Percentiles rank a stretch among this genome's conserved stretches.
Evolutionary conservation across 2,113 vertebrate species (phyloP).

Genomic region (Otis tarda): DNA sequence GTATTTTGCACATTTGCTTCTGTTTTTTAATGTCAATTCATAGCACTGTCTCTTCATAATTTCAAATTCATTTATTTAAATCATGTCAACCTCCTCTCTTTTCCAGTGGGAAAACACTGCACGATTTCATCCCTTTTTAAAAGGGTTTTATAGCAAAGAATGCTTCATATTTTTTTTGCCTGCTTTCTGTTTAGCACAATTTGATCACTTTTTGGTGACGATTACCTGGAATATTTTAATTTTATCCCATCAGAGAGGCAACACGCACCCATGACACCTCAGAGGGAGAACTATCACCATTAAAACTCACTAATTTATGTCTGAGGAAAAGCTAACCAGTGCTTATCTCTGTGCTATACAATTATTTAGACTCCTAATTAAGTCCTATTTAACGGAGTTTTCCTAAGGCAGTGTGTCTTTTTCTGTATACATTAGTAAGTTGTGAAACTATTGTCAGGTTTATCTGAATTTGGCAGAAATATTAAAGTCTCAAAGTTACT

Average conservation of each 20-base stretch:
- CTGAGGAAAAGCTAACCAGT: slow-evolving; percentile 13
- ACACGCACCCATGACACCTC: background rate
- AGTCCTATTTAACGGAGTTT: background rate
- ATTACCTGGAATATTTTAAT: background rate
- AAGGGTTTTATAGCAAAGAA: background rate
- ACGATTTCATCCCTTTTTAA: background rate
- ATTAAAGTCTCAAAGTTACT: background rate
- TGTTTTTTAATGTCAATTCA: background rate
- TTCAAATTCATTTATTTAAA: background rate
- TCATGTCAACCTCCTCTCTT: background rate
- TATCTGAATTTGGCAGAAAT: background rate
- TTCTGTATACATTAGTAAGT: background rate
- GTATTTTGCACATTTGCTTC: background rate
- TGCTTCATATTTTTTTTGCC: background rate
- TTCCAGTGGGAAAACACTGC: background rate
- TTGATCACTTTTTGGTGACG: background rate
- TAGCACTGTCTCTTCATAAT: background rate
- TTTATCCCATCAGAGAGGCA: background rate
- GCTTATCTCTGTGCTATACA: background rate
- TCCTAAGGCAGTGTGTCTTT: background rate
- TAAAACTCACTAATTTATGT: background rate
- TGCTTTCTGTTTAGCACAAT: background rate
- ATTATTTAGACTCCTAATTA: background rate
- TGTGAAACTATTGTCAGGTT: background rate
- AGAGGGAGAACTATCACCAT: background rate